Conservation (phyloP, 1,140 invertebrate genomes). For the Drosophila fuyamai region DNA sequence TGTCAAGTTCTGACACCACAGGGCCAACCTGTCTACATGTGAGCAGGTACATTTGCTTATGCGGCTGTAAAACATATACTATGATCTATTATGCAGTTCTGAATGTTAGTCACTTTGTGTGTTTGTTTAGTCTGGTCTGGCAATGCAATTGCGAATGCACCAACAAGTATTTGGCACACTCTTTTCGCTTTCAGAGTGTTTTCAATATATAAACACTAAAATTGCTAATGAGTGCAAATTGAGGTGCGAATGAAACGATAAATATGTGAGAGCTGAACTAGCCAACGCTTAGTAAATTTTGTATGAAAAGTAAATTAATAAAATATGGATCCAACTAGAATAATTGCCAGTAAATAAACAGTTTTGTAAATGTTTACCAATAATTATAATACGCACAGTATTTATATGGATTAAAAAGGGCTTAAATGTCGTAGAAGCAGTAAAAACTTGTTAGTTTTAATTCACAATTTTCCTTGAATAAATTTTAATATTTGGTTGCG, state of each 20-base stretch:
- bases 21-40: conserved; percentile 64
- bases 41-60: conserved; percentile 16
- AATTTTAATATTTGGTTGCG: too few species aligned
- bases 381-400: too few species aligned
- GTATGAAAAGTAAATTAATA: neutral
- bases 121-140: conserved; percentile 13
- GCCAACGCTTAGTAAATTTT: conserved; percentile 4
- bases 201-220: conserved; percentile 30
- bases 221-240: conserved; percentile 34
- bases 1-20: conserved; percentile 57
- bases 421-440: neutral
- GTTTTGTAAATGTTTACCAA: neutral
- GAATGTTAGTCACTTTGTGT: conserved; percentile 8
- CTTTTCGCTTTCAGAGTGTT: conserved; percentile 16
- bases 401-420: neutral
- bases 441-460: too few species aligned
- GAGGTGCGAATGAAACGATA: conserved; percentile 40
- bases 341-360: neutral
- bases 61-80: conserved; percentile 6
- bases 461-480: too few species aligned
- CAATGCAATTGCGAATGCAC: neutral
- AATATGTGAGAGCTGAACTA: conserved; percentile 16
- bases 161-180: conserved; percentile 31
- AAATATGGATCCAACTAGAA: conserved; percentile 12
- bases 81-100: conserved; percentile 16